Evolutionary conservation across 2,113 vertebrate species (phyloP), one percentile per base, ranked within the genome.

Genomic region (Boulengerochromis microlepis): DNA sequence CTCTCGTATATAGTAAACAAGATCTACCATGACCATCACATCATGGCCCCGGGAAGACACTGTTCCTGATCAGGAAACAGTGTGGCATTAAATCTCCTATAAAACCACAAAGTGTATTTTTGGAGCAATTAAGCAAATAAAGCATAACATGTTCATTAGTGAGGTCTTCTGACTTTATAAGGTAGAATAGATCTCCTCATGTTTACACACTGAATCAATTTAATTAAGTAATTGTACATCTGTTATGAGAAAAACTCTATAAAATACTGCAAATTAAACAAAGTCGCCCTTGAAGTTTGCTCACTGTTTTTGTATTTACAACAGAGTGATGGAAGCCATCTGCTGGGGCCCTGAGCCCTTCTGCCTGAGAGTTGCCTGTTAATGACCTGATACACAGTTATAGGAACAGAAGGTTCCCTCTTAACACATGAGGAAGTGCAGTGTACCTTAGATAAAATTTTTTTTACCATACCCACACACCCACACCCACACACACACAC

Each of bases 361-460:
- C 83, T 69, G 85, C 80, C 82, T 81, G 74, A 57, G 38, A 82
- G 8, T 13, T 35, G 84, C 38, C 90, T 53, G 74, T 81, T 53
- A 69, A 87, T 83, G 90, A 88, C 71, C 85, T 86, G 59, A 89
- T 50, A 80, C 38, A 57, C 76, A 81, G 50, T 2, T 16, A 80
- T 76, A 84, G 83, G 87, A 95, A 86, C 92, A 93, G 83, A 92
- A 83, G 86, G 90, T 89, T 87, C 56, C 11, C 86, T 82, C 86
- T 82, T 54, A 90, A 89, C 90, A 91, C 85, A 94, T 29, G 87
- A 95, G 95, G 95, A 96, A 95, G 94, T 93, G 90, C 91, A 92
- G 92, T 94, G 92, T 92, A 94, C 93, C 92, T 94, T 87, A 94
- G 94, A 95, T 96, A 96, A 93, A 86, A 83, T 0, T 0, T 6